Conservation (phyloP, 1,140 invertebrate genomes). For the Heliconius eleuchia region DNA sequence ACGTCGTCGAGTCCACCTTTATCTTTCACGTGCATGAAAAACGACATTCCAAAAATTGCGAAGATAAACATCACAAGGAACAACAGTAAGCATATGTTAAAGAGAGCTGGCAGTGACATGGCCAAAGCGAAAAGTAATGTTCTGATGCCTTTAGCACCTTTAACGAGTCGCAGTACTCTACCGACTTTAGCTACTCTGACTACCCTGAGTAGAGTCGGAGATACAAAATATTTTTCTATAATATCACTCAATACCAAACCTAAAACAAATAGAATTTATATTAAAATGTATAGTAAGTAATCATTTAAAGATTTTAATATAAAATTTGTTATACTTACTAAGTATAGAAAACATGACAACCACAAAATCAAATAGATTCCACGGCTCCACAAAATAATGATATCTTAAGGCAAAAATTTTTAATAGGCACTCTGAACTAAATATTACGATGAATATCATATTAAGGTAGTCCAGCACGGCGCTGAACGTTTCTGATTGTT, state of each 20-base stretch:
- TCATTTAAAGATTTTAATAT: neutral
- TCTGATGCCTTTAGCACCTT: conserved; percentile 98
- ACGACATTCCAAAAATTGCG: conserved; percentile 99
- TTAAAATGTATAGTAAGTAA: conserved; percentile 6
- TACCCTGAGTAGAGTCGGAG: conserved; percentile 97
- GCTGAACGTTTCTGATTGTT: conserved; percentile 91
- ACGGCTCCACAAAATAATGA: conserved; percentile 99
- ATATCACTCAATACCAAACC: conserved; percentile 97
- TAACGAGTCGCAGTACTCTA: conserved; percentile 96
- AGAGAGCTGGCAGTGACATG: conserved; percentile 98
- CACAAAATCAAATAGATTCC: conserved; percentile 99
- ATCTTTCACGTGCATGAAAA: conserved; percentile 98
- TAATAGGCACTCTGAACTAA: conserved; percentile 97
- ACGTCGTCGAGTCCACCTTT: conserved; percentile 97
- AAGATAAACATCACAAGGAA: conserved; percentile 99
- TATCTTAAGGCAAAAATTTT: conserved; percentile 98
- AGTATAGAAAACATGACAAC: conserved; percentile 99
- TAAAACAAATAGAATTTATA: conserved; percentile 74
- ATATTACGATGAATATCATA: conserved; percentile 98
- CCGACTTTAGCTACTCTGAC: conserved; percentile 99
- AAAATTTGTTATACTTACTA: conserved; percentile 84
- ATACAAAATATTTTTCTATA: conserved; percentile 98
- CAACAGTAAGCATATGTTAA: conserved; percentile 98
- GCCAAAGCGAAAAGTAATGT: conserved; percentile 98
- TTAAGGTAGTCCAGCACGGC: conserved; percentile 94